Evolutionary conservation across 35 echinoderm and acorn worm genomes (phyloP), one percentile per base, ranked within the genome.

Genomic region (Apostichopus japonicus): DNA sequence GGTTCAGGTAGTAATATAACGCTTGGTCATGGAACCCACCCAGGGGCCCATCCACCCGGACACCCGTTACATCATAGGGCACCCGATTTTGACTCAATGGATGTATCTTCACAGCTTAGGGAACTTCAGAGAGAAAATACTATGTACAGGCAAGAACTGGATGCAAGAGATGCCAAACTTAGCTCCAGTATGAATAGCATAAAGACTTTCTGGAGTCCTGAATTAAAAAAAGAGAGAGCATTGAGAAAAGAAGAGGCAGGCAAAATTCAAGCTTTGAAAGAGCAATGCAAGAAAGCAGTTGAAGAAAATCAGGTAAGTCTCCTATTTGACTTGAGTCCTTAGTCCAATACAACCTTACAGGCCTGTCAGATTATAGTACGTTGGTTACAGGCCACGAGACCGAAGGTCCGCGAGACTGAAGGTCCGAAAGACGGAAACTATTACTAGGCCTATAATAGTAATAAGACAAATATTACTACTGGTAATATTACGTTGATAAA

Each of bases 181-280:
- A 94, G 91, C 78, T 99, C 97, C 16, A 96, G 95, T 81, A 99
- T 99, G 97, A 99, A 99, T 73, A 99, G 97, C 76, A 99, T 99
- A 63, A 99, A 99, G 80, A 99, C 97, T 65, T 99, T 99, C 75
- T 99, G 97, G 97, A 99, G 97, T 61, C 97, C 97, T 27, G 97
- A 99, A 91, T 71, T 99, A 78, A 99, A 99, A 77, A 99, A 99
- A 77, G 97, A 99, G 86, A 90, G 97, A 62, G 97, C 97, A 17
- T 58, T 95, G 53, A 91, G 97, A 62, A 99, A 99, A 61, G 97
- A 99, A 71, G 97, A 99, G 87, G 92, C 88, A 22, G 70, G 52
- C 75, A 96, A 95, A 92, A 93, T 99, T 56, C 93, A 96, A 55
- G 82, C 92, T 77, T 55, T 99, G 87, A 99, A 94, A 73, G 97